These are phyloP conservation scores for Rhingia rostrata DNA, from an alignment of 2,888 invertebrate species.

Conservation along the genomic window DNA sequence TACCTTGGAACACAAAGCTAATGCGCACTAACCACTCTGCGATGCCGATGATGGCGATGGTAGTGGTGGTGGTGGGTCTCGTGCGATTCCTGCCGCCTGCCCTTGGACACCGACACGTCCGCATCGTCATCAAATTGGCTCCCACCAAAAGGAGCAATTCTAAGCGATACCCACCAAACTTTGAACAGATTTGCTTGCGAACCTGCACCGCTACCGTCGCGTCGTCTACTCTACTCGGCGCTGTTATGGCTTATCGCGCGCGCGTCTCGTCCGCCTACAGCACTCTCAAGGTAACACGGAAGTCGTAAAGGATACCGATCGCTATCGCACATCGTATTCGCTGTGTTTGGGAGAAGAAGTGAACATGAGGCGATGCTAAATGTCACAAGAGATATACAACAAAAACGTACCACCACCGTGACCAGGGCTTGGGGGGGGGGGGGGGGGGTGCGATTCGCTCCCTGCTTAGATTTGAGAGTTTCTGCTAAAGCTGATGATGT, in stretches of 20 bases:
- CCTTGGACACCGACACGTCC: slow-evolving; percentile 11
- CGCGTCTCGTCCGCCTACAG: slow-evolving; percentile 58
- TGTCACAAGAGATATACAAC: slow-evolving; percentile 74
- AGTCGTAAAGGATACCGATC: slow-evolving; percentile 74
- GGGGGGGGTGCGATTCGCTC: slow-evolving; percentile 28
- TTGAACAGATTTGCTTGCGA: slow-evolving; percentile 61
- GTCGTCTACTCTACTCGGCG: slow-evolving; percentile 15
- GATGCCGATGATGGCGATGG: slow-evolving; percentile 15
- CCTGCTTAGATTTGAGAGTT: slow-evolving; percentile 57
- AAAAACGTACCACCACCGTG: slow-evolving; percentile 65
- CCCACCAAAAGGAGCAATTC: slow-evolving; percentile 51
- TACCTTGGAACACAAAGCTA: slow-evolving; percentile 73
- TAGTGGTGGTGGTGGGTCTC: slow-evolving; percentile 44
- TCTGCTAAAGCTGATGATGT: slow-evolving; percentile 65
- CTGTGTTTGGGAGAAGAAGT: slow-evolving; percentile 60
- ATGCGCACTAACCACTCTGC: slow-evolving; percentile 61
- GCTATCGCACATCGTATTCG: slow-evolving; percentile 67
- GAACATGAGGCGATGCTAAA: slow-evolving; percentile 73
- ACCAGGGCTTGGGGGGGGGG: slow-evolving; percentile 14
- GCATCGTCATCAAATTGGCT: background rate
- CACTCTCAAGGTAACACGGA: slow-evolving; percentile 71
- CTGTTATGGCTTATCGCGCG: slow-evolving; percentile 55
- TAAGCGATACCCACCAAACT: slow-evolving; percentile 51
- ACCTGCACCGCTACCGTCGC: slow-evolving; percentile 1
- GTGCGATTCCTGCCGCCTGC: slow-evolving; percentile 31